phyloP scores from a whole-genome alignment of 2,113 vertebrate genomes.

The Carollia perspicillata region DNA sequence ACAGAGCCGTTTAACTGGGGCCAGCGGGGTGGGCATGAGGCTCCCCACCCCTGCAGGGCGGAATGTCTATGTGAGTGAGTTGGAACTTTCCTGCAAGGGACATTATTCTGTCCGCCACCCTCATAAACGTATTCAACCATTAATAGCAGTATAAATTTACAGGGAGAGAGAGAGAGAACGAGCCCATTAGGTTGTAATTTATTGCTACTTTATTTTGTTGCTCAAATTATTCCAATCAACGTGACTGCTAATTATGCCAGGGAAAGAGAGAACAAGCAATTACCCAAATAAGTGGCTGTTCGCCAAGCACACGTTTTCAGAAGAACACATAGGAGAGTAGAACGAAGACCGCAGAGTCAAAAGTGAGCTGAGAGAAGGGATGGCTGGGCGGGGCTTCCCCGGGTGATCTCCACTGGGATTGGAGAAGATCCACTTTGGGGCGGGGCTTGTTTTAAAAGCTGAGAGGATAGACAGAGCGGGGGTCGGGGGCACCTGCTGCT shows the following conservation, averaged over 20 bases:
- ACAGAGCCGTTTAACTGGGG: not conserved
- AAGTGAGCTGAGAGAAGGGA: not conserved
- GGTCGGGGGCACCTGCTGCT: no score
- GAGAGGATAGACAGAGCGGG: not conserved
- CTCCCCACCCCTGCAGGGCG: no score
- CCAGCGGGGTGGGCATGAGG: fast-evolving
- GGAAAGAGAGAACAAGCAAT: not conserved
- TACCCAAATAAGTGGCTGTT: not conserved
- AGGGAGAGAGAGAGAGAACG: no score
- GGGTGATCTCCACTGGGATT: not conserved
- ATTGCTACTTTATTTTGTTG: not conserved
- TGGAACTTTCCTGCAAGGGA: not conserved
- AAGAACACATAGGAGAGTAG: not conserved
- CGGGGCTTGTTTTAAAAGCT: not conserved
- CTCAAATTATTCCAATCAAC: not conserved
- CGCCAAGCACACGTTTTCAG: not conserved
- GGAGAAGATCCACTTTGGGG: not conserved
- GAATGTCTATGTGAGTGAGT: not conserved
- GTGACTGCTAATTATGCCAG: not conserved
- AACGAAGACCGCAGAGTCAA: not conserved
- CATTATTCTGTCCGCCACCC: not conserved
- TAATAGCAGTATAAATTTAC: not conserved
- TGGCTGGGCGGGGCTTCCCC: not conserved
- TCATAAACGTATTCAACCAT: not conserved
- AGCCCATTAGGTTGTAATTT: not conserved